Base-by-base conservation (phyloP, 2,113 vertebrate species). In the Tragulus kanchil region DNA sequence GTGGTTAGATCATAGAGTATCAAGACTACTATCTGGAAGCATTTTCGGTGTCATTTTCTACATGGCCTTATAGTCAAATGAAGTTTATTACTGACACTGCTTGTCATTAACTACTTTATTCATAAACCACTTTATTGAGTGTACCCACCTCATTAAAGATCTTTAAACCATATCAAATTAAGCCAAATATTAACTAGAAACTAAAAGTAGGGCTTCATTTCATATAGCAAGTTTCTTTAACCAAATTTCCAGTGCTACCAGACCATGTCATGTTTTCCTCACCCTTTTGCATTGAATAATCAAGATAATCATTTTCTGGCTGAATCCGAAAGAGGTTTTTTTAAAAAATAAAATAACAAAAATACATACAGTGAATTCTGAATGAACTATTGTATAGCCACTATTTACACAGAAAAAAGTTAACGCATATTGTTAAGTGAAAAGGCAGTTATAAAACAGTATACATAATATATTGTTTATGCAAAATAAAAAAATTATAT, bases 101-200 rank as follows among this genome's bases (percentile, higher is more conserved):
- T 96, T 81, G 9, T 89, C 42, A 73, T 89, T 92, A 73, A 45
- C 48, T 48, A 52, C 26, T 69, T 82, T 85, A 69, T 71, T 89
- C 4, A 54, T 82, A 75, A 85, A 85, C 19, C 62, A 6, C 36
- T 77, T 77, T 88, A 75, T 65, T 87, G 31, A 91, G n/a, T 87
- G 23, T 25, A 26, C 36, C 16, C 23, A 48, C n/a, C 69, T 89
- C 21, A 69, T 58, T 88, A 78, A 92, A 78, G 48, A 92, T 56
- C 21, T 78, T 94, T 94, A 73, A 81, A 61, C 45, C 42, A 17
- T 84, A 64, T 92, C 50, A 78, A 62, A 78, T 94, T 89, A 94
- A 89, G 4, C n/a, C 45, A 78, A 50, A 50, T 82, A 58, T 62
- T 13, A 83, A 88, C 75, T 91, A 26, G 36, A 85, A 96, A 67